These are phyloP conservation scores for Isaurus tuberculatus DNA, from an alignment of 92 coral and sea anemone genomes.

Conservation along the genomic window DNA sequence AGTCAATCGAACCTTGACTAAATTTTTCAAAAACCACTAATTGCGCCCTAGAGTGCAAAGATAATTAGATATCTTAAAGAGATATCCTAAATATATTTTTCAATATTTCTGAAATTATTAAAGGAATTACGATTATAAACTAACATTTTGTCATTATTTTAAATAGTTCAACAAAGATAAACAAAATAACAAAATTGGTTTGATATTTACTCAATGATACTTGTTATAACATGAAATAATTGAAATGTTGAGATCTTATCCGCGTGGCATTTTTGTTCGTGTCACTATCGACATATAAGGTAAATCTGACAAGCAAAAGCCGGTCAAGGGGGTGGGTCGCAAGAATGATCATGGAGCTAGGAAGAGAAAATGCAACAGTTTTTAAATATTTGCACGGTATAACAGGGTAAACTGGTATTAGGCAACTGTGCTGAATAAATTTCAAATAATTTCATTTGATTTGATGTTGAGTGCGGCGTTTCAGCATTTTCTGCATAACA, in stretches of 20 bases:
- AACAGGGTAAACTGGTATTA: neutral
- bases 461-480: no score
- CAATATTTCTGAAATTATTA: neutral
- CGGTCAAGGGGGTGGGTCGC: conserved; percentile 32
- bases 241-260: neutral
- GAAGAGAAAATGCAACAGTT: neutral
- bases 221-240: neutral
- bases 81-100: neutral
- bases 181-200: no score
- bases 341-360: no score
- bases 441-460: no score
- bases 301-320: neutral
- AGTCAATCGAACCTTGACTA: no score
- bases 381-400: neutral
- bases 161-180: neutral
- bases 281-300: conserved; percentile 25
- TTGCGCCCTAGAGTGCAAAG: neutral
- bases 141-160: neutral
- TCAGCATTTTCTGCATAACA: no score
- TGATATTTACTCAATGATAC: neutral
- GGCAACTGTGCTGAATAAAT: neutral
- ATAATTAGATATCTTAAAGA: no score
- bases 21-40: no score
- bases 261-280: conserved; percentile 11
- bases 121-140: neutral